Evolutionary conservation across 37 sponge, comb jelly and placozoan genomes (phyloP), one percentile per base, ranked within the genome.

Genomic region (Hexactinellida sp.): DNA sequence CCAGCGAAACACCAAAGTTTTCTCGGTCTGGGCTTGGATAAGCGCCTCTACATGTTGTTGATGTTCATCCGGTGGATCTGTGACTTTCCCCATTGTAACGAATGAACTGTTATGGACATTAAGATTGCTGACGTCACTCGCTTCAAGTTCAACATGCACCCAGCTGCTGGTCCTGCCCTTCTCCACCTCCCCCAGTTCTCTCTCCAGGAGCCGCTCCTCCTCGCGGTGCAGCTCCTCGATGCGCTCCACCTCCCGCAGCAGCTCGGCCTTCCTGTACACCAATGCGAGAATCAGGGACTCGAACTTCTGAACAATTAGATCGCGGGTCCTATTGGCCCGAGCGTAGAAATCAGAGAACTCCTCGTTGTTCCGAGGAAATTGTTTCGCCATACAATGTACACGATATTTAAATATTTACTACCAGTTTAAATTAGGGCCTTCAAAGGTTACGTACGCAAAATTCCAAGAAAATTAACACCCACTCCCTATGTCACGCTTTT

Each of bases 311-410:
- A 28, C 76, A n/a, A 63, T 63, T 7, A 63, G 25, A 3, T 63
- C 76, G 13, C 76, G 76, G 5, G 76, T 63, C 76, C 76, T 63
- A n/a, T 28, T 63, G 5, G 76, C 76, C 30, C 76, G 76, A 32
- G 76, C 21, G 34, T 63, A 63, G 76, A 63, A 63, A 63, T 63
- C 76, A 7, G 76, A 63, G 30, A 63, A 63, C 76, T 63, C 76
- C 13, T 63, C 76, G 30, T 63, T 63, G 5, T 63, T n/a, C 13
- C 76, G 76, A 25, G 76, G 76, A n/a, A 25, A 63, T 23, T 28
- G 34, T 28, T 63, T 63, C 3, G 76, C 76, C 76, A 63, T 63
- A 10, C 13, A 10, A 47, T 47, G 52, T 47, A 47, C 52, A 47
- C 13, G 16, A 19, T 47, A 47, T 47, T 47, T 47, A 47, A 16